These are phyloP conservation scores for Aphrophora alni DNA, from an alignment of 2,888 invertebrate species.

Conservation along the genomic window DNA sequence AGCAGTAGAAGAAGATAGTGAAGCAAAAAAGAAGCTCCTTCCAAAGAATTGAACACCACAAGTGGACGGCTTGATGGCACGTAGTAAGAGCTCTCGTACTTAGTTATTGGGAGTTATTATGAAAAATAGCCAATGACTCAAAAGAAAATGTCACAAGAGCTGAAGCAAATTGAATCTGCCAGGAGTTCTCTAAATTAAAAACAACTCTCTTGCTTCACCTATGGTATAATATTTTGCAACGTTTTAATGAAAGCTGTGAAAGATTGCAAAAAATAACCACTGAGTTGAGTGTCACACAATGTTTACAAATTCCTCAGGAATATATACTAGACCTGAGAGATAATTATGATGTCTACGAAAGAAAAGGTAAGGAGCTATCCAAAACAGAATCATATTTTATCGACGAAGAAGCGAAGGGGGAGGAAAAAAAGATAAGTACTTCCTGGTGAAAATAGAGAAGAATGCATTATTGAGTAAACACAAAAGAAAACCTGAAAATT, in stretches of 20 bases:
- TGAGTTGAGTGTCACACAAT: constrained; percentile 2
- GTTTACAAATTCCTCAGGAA: constrained; percentile 20
- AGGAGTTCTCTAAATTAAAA: constrained; percentile 12
- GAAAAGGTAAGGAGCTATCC: not conserved
- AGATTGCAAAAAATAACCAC: constrained; percentile 5
- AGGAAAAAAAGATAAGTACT: too few relatives aligned
- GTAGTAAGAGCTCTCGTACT: constrained; percentile 23
- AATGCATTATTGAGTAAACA: not conserved
- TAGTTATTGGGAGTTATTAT: constrained; percentile 15
- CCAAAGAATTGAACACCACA: constrained; percentile 20
- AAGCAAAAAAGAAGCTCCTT: not conserved
- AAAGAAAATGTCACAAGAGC: constrained; percentile 11
- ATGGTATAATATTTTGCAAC: constrained; percentile 25
- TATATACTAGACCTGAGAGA: constrained; percentile 14
- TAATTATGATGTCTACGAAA: constrained; percentile 7
- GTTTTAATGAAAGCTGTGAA: not conserved
- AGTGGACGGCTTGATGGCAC: constrained; percentile 20
- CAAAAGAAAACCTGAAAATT: constrained; percentile 11
- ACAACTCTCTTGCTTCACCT: not conserved
- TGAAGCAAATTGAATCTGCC: constrained; percentile 11
- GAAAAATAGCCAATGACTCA: not conserved
- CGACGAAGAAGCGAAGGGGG: too few relatives aligned
- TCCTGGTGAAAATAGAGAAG: constrained; percentile 10
- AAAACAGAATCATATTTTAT: too few relatives aligned
- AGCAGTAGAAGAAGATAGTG: constrained; percentile 3